Conservation (phyloP, 2,113 vertebrate species). For the Burhinus bistriatus region DNA sequence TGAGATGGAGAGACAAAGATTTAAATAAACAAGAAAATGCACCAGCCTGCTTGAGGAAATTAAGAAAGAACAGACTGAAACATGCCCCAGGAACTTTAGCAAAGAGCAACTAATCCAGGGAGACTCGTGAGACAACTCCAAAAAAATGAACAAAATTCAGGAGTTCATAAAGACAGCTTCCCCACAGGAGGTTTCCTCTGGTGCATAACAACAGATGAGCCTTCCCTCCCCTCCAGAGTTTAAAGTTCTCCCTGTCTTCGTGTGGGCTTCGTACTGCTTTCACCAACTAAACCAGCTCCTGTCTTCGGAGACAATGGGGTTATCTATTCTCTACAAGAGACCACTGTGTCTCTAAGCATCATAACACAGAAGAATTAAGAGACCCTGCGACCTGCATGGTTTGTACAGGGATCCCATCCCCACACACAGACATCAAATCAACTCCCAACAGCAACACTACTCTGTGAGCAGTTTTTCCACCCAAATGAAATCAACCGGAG, state of each 20-base stretch:
- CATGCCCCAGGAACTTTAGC: not conserved
- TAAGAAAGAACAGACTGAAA: not conserved
- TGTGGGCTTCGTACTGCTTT: not conserved
- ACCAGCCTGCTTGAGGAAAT: not conserved
- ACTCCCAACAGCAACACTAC: not conserved
- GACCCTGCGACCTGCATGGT: not conserved
- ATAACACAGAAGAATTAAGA: not conserved
- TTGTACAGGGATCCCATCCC: not conserved
- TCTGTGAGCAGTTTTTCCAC: not conserved
- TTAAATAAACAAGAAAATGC: slow-evolving; percentile 5
- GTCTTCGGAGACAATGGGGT: fast-evolving
- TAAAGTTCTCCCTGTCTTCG: not conserved
- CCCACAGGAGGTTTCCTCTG: not conserved
- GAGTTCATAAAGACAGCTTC: not conserved
- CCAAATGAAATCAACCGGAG: not conserved
- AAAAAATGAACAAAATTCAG: not conserved
- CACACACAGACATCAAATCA: not conserved
- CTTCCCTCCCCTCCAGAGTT: not conserved
- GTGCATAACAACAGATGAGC: not conserved
- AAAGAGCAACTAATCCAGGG: not conserved
- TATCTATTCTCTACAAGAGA: not conserved
- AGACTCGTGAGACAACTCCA: not conserved
- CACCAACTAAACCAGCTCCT: not conserved
- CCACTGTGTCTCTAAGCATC: not conserved
- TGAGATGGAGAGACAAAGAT: not conserved